Evolutionary conservation across 2,113 vertebrate genomes (phyloP).

Genomic region (Corythornis cristatus): DNA sequence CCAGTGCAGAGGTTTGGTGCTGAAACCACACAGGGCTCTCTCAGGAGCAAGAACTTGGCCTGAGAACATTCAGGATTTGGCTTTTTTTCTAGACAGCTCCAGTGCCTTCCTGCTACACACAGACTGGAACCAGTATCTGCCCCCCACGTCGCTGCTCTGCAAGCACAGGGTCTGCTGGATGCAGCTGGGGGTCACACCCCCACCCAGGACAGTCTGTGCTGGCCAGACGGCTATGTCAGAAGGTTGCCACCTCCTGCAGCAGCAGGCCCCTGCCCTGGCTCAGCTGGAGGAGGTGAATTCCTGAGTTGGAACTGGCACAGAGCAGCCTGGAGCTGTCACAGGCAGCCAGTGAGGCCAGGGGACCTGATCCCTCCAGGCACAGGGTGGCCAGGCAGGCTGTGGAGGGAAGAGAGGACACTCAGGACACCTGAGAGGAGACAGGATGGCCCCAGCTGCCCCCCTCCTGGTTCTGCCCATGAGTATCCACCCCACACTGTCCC

Average conservation of each 20-base stretch:
- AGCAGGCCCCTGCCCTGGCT: background rate
- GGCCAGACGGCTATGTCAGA: constrained; percentile 44
- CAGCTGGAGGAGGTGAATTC: constrained; percentile 81
- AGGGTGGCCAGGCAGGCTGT: constrained; percentile 86
- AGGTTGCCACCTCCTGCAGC: constrained; percentile 66
- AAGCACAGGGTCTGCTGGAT: background rate
- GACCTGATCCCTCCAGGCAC: constrained; percentile 84
- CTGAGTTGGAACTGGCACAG: constrained; percentile 86
- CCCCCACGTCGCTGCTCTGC: rapidly evolving
- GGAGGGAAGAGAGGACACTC: background rate
- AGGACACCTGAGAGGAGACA: rapidly evolving
- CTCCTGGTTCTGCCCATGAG: background rate
- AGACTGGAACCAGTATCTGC: too few relatives aligned
- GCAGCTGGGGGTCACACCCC: rapidly evolving
- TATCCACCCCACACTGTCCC: rapidly evolving
- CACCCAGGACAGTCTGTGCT: rapidly evolving
- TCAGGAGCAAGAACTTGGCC: background rate
- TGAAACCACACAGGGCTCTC: background rate
- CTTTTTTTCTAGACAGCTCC: background rate
- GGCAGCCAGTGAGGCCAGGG: constrained; percentile 82
- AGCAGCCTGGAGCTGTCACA: constrained; percentile 79
- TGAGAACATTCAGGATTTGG: background rate
- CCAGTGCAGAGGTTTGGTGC: background rate
- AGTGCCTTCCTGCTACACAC: background rate
- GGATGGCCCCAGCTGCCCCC: background rate